Conservation (phyloP, 2,797 vertebrate species). For the Pangasius macronema region DNA sequence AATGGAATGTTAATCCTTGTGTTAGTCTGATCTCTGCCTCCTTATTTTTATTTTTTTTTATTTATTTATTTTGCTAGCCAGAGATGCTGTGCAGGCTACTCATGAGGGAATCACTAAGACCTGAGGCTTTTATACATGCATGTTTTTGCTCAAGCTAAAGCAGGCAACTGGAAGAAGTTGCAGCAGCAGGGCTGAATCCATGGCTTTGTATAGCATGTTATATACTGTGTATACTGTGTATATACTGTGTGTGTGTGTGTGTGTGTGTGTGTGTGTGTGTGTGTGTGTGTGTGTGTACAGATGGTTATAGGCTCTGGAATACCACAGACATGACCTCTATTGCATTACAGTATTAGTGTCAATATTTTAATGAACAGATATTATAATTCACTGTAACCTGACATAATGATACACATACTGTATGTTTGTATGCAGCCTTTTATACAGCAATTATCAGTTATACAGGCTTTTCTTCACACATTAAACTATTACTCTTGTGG, state of each 20-base stretch:
- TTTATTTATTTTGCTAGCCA: slow-evolving; percentile 18
- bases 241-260: no score
- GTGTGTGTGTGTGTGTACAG: neutral
- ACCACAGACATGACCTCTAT: neutral
- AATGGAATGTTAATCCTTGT: slow-evolving; percentile 43
- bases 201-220: neutral
- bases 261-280: no score
- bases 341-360: neutral
- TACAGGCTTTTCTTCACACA: neutral
- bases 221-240: neutral
- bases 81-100: neutral
- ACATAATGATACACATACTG: neutral
- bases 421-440: neutral
- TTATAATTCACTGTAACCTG: neutral
- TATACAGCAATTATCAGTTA: neutral
- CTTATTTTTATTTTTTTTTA: slow-evolving; percentile 17
- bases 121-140: neutral
- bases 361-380: neutral
- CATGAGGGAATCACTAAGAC: neutral
- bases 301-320: neutral
- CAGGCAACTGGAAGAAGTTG: neutral
- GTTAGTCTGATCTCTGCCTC: slow-evolving; percentile 45
- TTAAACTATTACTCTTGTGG: neutral
- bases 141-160: neutral
- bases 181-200: neutral